phyloP scores from a whole-genome alignment of 2,797 vertebrate species.

The Bryconaethiops microstoma region DNA sequence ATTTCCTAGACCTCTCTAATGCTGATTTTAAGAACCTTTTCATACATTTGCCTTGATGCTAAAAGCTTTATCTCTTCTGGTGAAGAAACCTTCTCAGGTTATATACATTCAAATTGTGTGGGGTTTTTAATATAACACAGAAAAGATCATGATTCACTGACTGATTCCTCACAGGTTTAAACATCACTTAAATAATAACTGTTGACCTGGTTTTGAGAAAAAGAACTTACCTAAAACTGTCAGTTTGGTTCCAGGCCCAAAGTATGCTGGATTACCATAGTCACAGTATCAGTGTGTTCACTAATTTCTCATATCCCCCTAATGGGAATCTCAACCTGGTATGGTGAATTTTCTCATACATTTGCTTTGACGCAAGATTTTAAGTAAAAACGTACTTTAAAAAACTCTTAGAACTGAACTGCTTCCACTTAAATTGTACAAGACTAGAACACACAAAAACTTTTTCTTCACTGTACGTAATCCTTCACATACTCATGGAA shows the following conservation, averaged over 20 bases:
- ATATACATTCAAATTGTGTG: no score
- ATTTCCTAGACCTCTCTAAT: conserved; percentile 4
- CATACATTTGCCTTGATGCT: not conserved
- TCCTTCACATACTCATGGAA: no score
- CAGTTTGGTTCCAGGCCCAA: conserved; percentile 70
- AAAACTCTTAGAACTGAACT: no score
- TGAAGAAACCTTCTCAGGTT: not conserved
- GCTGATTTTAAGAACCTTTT: not conserved
- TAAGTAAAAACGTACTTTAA: no score
- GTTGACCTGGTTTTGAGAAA: conserved; percentile 9
- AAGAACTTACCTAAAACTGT: conserved; percentile 11
- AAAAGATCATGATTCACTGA: no score
- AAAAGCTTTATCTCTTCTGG: not conserved
- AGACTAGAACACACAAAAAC: no score
- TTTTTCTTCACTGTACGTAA: no score
- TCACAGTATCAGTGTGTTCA: conserved; percentile 48
- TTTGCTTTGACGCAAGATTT: no score
- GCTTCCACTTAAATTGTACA: no score
- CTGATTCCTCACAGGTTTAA: not conserved
- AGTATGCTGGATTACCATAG: conserved; percentile 50
- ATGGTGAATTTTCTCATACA: not conserved
- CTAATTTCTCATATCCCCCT: conserved; percentile 21
- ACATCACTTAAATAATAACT: no score
- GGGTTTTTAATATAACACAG: not conserved
- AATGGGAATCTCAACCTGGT: not conserved